A percentile compares a stretch with the other conserved stretches of the same genome.
These are phyloP conservation scores for Phoenoteleia sp. DNA, from an alignment of 2,888 invertebrate species.

Conservation along the genomic window DNA sequence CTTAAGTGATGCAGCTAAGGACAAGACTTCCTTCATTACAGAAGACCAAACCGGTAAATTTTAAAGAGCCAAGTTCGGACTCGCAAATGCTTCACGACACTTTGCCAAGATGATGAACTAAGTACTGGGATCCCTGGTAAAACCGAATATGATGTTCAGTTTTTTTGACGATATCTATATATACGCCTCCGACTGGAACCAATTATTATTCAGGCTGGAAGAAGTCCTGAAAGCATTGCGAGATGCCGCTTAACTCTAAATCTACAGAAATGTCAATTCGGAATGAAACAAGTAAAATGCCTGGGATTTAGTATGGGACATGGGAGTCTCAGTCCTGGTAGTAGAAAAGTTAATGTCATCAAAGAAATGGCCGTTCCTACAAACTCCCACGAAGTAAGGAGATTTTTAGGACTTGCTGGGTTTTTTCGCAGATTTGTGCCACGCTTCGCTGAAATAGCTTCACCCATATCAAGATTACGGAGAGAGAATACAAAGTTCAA, in stretches of 20 bases:
- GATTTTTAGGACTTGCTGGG: not conserved
- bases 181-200: not conserved
- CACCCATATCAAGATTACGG: not conserved
- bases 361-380: too few relatives aligned
- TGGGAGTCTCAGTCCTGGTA: too few relatives aligned
- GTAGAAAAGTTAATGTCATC: too few relatives aligned
- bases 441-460: not conserved
- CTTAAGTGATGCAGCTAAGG: slow-evolving; percentile 1
- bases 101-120: slow-evolving; percentile 42
- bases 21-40: slow-evolving; percentile 46
- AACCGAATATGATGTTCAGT: slow-evolving; percentile 3
- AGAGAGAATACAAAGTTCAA: not conserved
- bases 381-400: not conserved
- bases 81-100: slow-evolving; percentile 42
- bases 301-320: too few relatives aligned
- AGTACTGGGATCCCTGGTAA: slow-evolving; percentile 5
- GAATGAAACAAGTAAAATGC: not conserved
- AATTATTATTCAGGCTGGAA: not conserved
- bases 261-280: not conserved
- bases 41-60: not conserved
- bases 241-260: not conserved
- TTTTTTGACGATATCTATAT: slow-evolving; percentile 23
- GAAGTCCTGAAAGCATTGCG: not conserved
- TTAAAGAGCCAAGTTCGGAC: slow-evolving; percentile 49
- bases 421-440: not conserved